These are phyloP conservation scores for Bradypodion ventrale DNA, from an alignment of 2,797 vertebrate genomes.

Conservation along the genomic window DNA sequence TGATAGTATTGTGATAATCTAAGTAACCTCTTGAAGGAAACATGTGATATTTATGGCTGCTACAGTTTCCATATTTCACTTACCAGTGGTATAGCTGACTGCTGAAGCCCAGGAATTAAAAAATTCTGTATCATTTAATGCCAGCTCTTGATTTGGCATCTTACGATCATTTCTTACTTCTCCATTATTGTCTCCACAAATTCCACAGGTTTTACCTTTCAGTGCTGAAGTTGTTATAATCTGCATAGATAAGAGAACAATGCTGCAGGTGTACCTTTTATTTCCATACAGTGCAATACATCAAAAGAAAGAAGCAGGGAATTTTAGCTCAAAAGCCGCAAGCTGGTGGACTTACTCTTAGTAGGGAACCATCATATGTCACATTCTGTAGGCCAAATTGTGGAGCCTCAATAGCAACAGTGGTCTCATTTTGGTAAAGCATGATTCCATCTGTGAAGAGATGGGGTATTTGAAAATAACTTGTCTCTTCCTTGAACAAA, in stretches of 20 bases:
- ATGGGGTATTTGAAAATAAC: neutral
- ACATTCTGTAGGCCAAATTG: slow-evolving; percentile 46
- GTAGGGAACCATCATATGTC: slow-evolving; percentile 56
- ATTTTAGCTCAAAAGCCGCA: slow-evolving; percentile 7
- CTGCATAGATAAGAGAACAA: slow-evolving; percentile 58
- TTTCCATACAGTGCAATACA: slow-evolving; percentile 4
- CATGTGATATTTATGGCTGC: neutral
- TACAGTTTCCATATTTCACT: slow-evolving; percentile 34
- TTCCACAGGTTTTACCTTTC: slow-evolving; percentile 83
- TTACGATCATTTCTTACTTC: slow-evolving; percentile 77
- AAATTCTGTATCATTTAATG: slow-evolving; percentile 73
- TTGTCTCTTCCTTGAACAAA: slow-evolving; percentile 18
- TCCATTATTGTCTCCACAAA: slow-evolving; percentile 84
- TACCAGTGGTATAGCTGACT: slow-evolving; percentile 72
- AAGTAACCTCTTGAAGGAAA: neutral
- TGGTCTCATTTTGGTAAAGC: slow-evolving; percentile 56
- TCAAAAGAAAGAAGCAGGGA: neutral
- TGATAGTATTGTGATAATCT: neutral
- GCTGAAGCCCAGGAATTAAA: slow-evolving; percentile 82
- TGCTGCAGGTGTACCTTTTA: neutral
- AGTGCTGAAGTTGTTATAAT: slow-evolving; percentile 79
- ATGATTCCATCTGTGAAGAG: slow-evolving; percentile 55
- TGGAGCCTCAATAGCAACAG: slow-evolving; percentile 43
- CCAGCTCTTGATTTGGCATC: slow-evolving; percentile 75
- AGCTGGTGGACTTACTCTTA: slow-evolving; percentile 56